A percentile compares a stretch with the other conserved stretches of the same genome.
These are phyloP conservation scores for Petrocephalus microphthalmus DNA, from an alignment of 2,113 vertebrate species.

Conservation along the genomic window DNA sequence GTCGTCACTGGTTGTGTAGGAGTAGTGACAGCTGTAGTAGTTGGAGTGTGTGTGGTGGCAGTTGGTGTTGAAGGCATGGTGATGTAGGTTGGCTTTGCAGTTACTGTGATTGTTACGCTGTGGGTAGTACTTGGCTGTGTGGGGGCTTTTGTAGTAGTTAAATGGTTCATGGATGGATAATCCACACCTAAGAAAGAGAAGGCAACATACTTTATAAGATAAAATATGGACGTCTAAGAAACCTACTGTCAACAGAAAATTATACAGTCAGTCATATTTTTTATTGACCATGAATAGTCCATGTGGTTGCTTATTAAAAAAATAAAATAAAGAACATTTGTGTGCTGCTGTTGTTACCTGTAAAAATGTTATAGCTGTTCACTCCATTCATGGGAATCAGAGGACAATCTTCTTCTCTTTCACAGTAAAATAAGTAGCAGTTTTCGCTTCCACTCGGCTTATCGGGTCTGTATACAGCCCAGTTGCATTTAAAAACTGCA, in stretches of 20 bases:
- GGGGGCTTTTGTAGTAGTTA: neutral
- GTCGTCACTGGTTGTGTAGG: neutral
- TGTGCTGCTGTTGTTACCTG: conserved; percentile 34
- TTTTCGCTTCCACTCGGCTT: conserved; percentile 41
- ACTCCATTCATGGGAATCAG: conserved; percentile 41
- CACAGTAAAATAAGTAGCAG: conserved; percentile 65
- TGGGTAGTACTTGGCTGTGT: neutral
- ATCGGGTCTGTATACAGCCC: conserved; percentile 55
- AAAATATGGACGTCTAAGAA: neutral
- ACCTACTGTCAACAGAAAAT: neutral
- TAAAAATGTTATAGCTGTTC: conserved; percentile 65
- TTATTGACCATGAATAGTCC: neutral
- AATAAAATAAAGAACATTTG: neutral
- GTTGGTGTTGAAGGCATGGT: conserved; percentile 29
- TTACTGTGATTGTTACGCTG: neutral
- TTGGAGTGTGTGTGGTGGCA: neutral
- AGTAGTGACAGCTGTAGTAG: conserved; percentile 12
- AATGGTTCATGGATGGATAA: conserved; percentile 41
- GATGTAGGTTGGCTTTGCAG: neutral
- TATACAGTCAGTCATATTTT: neutral
- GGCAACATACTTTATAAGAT: neutral
- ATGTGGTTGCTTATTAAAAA: neutral
- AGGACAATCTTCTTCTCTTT: conserved; percentile 57
- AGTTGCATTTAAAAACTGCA: conserved; percentile 59
- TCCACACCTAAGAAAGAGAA: conserved; percentile 47